phyloP scores from a whole-genome alignment of 1,140 invertebrate species.

The Drosophila tsacasi region DNA sequence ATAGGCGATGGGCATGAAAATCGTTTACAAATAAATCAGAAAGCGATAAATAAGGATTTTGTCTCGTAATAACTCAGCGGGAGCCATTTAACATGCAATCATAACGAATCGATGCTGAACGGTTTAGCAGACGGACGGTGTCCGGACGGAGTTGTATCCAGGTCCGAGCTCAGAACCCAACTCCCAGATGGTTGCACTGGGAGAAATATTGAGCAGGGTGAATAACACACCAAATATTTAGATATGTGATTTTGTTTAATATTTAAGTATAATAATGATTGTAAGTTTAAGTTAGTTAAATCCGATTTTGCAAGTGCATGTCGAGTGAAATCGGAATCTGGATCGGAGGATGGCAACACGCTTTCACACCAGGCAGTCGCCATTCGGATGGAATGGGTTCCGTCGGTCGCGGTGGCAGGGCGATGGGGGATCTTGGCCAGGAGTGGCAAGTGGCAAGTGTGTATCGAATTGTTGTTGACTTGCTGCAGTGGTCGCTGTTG shows the following conservation, averaged over 20 bases:
- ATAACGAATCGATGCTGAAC: constrained; percentile 85
- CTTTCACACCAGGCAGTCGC: constrained; percentile 79
- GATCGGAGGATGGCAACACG: constrained; percentile 55
- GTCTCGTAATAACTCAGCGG: constrained; percentile 85
- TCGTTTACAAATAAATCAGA: constrained; percentile 85
- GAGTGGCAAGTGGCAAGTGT: constrained; percentile 69
- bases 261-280: not conserved
- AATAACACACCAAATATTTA: too few species aligned
- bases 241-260: not conserved
- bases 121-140: constrained; percentile 65
- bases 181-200: constrained; percentile 17
- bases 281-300: too few species aligned
- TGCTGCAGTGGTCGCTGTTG: constrained; percentile 69
- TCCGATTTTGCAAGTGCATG: constrained; percentile 12
- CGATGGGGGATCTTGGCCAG: constrained; percentile 17
- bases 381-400: constrained; percentile 15
- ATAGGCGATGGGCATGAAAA: constrained; percentile 69
- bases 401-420: constrained; percentile 3
- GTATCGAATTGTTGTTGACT: constrained; percentile 81
- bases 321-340: constrained; percentile 29
- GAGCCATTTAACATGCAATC: constrained; percentile 85
- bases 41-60: constrained; percentile 85
- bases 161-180: constrained; percentile 7
- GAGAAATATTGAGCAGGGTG: not conserved
- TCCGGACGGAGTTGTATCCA: constrained; percentile 31